These are phyloP conservation scores for Conus ventricosus DNA, from an alignment of 1,140 invertebrate genomes.

Conservation along the genomic window DNA sequence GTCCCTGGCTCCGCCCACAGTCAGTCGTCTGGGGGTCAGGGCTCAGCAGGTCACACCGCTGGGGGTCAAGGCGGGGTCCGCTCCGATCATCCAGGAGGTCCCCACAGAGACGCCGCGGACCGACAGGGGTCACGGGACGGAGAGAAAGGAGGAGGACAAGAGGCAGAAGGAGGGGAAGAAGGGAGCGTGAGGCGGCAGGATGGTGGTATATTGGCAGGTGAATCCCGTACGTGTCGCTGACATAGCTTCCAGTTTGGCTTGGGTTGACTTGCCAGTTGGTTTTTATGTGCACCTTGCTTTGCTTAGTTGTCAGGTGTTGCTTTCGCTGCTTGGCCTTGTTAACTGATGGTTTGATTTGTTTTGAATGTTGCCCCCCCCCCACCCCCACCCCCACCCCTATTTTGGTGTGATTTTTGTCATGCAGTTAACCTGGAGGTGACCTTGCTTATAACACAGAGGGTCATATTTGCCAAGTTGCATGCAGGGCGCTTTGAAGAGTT, in stretches of 20 bases:
- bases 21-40: no score
- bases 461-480: no score
- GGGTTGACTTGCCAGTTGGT: background rate
- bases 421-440: no score
- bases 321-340: no score
- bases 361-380: no score
- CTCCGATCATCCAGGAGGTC: no score
- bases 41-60: background rate
- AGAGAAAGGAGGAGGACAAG: background rate
- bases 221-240: slow-evolving; percentile 36
- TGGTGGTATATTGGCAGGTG: slow-evolving; percentile 16
- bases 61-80: background rate
- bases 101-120: background rate
- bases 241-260: background rate
- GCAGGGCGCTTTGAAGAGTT: no score
- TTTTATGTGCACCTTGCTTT: background rate
- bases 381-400: no score
- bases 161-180: background rate
- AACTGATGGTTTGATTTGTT: no score
- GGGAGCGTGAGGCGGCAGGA: slow-evolving; percentile 22
- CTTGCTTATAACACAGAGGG: no score
- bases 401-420: no score
- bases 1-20: background rate
- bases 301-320: background rate
- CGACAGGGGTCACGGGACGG: background rate